A percentile compares a stretch with the other conserved stretches of the same genome.
phyloP scores from a whole-genome alignment of 1,140 invertebrate genomes.

The Euura lappo region DNA sequence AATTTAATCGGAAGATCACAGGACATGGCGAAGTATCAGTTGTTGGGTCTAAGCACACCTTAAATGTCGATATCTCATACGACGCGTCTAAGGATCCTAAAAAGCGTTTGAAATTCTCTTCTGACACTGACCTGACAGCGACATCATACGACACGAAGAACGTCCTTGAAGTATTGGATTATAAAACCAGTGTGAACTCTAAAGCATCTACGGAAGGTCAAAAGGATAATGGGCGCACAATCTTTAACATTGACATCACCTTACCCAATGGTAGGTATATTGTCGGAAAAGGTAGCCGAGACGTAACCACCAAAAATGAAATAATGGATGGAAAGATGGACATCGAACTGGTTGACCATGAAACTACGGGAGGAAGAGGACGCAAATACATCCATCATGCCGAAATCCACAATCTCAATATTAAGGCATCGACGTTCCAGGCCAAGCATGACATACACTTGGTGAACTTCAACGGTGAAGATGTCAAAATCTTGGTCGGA shows the following conservation, averaged over 20 bases:
- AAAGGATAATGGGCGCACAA: constrained; percentile 39
- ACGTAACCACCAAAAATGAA: constrained; percentile 52
- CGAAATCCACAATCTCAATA: constrained; percentile 52
- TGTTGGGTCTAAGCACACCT: constrained; percentile 62
- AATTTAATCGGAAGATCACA: constrained; percentile 67
- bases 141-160: constrained; percentile 71
- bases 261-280: constrained; percentile 65
- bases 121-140: constrained; percentile 64
- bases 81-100: constrained; percentile 74
- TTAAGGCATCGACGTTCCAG: constrained; percentile 48
- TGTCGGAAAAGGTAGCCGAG: constrained; percentile 57
- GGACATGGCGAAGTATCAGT: constrained; percentile 63
- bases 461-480: constrained; percentile 44
- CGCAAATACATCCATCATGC: constrained; percentile 49
- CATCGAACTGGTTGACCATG: constrained; percentile 57
- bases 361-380: constrained; percentile 61
- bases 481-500: constrained; percentile 34
- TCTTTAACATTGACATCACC: constrained; percentile 53
- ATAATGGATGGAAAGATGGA: constrained; percentile 51
- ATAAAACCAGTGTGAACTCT: constrained; percentile 64
- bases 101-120: constrained; percentile 69
- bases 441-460: constrained; percentile 51
- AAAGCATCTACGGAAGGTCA: constrained; percentile 56
- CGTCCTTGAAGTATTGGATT: constrained; percentile 60
- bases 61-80: constrained; percentile 66